Base-by-base conservation (phyloP, 2,113 vertebrate genomes). In the Onychorhynchus coronatus region DNA sequence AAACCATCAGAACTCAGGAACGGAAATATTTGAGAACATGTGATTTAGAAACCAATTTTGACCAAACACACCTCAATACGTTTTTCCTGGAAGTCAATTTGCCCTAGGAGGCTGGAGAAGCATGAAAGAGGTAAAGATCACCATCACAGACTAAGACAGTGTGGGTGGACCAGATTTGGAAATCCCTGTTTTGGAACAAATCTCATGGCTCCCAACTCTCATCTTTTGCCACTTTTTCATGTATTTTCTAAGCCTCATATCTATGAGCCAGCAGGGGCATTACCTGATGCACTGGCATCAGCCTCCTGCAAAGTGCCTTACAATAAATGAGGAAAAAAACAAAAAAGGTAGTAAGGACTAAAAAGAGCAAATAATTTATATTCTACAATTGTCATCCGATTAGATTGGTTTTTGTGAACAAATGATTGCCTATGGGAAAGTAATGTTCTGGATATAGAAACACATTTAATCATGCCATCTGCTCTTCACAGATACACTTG, bases 401-500 rank as follows among this genome's bases (percentile, higher is more conserved):
- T 95, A 93, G 77, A 81, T 0, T 3, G 18, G 0, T 1, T 77
- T 93, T 65, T 91, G 91, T 87, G 72, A 91, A 89, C 76, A 91
- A 95, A 86, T 52, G 13, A 68, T 47, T 59, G 83, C 66, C 86
- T 92, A 25, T 44, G 73, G 86, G 68, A 89, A 94, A 89, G 61
- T 41, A 75, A 75, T 72, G 53, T 79, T 95, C 91, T 89, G 84
- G 66, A 84, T 67, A 95, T 77, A 94, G 80, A 89, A 94, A 66
- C 52, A 87, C 67, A 93, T 70, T 70, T 89, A 73, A 89, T 88
- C 81, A 79, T 61, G 71, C 74, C 81, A 95, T 82, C 96, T 93
- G 81, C 74, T 94, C 89, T 88, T 91, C 44, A 87, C 52, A 91
- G 76, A 78, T 55, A 91, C 11, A 67, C n/a, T 73, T 52, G 47